Evolutionary conservation across 1,140 invertebrate genomes (phyloP).

Genomic region (Lasioglossum baleicum): DNA sequence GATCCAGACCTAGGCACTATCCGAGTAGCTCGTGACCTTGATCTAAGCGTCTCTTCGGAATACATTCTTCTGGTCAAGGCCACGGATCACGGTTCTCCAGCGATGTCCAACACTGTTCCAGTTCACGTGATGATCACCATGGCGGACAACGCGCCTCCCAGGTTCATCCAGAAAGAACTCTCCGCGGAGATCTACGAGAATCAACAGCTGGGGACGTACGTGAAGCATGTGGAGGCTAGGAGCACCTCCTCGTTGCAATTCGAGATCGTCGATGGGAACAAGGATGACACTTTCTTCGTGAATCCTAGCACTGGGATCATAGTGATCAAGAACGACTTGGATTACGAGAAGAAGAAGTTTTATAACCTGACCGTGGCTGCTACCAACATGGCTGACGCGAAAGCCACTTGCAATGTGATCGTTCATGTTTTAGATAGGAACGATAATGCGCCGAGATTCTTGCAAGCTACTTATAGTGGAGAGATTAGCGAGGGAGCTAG

Average conservation of each 20-base stretch:
- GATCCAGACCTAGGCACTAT: conserved; percentile 89
- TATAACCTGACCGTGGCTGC: conserved; percentile 93
- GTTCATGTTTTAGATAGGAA: conserved; percentile 90
- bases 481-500: conserved; percentile 86
- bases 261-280: conserved; percentile 89
- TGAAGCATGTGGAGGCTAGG: conserved; percentile 88
- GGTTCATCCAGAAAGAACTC: conserved; percentile 84
- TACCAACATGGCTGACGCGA: conserved; percentile 90
- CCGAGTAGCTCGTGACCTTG: conserved; percentile 86
- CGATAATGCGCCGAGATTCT: conserved; percentile 92
- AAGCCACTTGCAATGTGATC: conserved; percentile 84
- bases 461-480: conserved; percentile 85
- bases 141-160: conserved; percentile 93
- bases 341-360: conserved; percentile 88
- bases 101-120: conserved; percentile 87
- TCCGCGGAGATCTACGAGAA: conserved; percentile 93
- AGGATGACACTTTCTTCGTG: conserved; percentile 87
- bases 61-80: conserved; percentile 92
- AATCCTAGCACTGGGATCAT: conserved; percentile 93
- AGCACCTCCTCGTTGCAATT: conserved; percentile 90
- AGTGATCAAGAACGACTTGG: conserved; percentile 86
- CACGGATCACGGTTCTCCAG: conserved; percentile 88
- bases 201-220: conserved; percentile 87
- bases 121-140: conserved; percentile 93
- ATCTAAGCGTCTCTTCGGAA: conserved; percentile 85